A percentile compares a stretch with the other conserved stretches of the same genome.
These are phyloP conservation scores for Heliconius ethilla DNA, from an alignment of 2,888 invertebrate species.

Conservation along the genomic window DNA sequence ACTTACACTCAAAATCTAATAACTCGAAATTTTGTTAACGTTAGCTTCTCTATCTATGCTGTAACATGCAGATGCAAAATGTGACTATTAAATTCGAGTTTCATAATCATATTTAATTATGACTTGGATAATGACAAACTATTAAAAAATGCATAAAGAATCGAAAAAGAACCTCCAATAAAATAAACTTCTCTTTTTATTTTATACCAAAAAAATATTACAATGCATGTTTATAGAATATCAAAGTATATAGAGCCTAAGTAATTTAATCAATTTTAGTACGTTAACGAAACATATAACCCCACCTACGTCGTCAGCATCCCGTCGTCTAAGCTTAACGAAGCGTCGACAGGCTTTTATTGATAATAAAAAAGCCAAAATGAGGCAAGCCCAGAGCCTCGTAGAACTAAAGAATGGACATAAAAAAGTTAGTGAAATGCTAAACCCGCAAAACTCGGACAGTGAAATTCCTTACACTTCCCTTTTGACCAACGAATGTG, in stretches of 20 bases:
- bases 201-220: background rate
- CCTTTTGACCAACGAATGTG: slow-evolving; percentile 67
- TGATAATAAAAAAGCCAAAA: slow-evolving; percentile 69
- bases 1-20: background rate
- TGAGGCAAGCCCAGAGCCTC: slow-evolving; percentile 69
- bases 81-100: too few species aligned
- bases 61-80: background rate
- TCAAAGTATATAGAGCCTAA: background rate
- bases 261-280: slow-evolving; percentile 62
- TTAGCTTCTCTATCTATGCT: background rate
- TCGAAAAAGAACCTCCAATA: background rate
- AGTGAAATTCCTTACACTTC: slow-evolving; percentile 74
- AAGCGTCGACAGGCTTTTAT: slow-evolving; percentile 71
- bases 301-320: slow-evolving; percentile 77
- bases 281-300: slow-evolving; percentile 87
- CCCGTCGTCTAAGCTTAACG: slow-evolving; percentile 61
- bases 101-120: too few species aligned
- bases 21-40: background rate
- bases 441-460: slow-evolving; percentile 70
- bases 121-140: too few species aligned
- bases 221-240: background rate
- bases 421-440: slow-evolving; percentile 60
- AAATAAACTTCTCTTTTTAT: background rate
- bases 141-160: too few species aligned
- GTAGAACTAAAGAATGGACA: slow-evolving; percentile 68